Percentiles rank a stretch among this genome's conserved stretches.
Conservation (phyloP, 2,888 invertebrate species). For the Gerris lacustris region DNA sequence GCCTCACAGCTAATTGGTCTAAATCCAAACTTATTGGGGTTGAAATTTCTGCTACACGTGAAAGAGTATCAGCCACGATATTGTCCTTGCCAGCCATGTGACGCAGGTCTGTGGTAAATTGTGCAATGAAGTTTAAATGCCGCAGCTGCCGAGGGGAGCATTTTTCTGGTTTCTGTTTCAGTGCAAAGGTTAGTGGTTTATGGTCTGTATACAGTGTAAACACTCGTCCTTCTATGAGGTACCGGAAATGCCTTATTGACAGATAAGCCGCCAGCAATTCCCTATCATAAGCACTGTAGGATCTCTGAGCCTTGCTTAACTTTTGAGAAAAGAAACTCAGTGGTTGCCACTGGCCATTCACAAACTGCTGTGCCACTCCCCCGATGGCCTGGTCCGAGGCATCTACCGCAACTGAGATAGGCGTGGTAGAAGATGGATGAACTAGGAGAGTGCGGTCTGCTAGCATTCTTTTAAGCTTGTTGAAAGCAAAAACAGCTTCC, state of each 20-base stretch:
- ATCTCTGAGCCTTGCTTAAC: no score
- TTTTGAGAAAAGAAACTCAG: no score
- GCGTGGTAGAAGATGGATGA: no score
- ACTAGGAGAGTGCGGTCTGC: no score
- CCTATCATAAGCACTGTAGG: constrained; percentile 7
- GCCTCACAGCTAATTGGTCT: neutral
- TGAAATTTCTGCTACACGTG: neutral
- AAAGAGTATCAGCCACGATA: neutral
- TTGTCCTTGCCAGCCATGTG: neutral
- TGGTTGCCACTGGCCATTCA: no score
- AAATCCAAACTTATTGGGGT: neutral
- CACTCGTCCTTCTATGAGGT: neutral
- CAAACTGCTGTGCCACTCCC: no score
- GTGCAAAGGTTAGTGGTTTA: neutral
- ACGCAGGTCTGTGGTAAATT: no score
- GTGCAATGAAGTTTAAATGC: constrained; percentile 2
- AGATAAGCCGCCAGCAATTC: constrained; percentile 2
- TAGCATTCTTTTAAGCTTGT: no score
- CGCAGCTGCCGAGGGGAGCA: neutral
- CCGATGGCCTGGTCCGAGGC: no score
- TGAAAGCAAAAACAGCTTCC: no score
- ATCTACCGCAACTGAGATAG: no score
- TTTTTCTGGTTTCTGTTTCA: neutral
- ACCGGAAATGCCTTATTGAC: neutral
- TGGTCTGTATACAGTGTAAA: neutral